A percentile compares a stretch with the other conserved stretches of the same genome.
phyloP scores from a whole-genome alignment of 53 echinoderm and acorn worm genomes.

The Holothuria scabra region DNA sequence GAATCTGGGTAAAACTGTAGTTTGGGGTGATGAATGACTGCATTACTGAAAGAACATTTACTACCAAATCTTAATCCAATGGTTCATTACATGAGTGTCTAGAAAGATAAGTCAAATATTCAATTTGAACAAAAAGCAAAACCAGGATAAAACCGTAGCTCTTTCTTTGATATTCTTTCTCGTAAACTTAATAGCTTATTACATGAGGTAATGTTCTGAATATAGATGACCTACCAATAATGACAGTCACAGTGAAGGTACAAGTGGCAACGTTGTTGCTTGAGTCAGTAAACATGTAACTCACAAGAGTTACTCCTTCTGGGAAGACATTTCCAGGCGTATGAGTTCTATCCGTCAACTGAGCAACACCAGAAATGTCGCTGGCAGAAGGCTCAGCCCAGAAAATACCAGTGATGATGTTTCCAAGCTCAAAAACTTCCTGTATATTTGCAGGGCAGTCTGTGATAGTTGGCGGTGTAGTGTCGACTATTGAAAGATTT shows the following conservation, averaged over 20 bases:
- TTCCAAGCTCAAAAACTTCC: constrained; percentile 22
- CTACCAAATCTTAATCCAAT: too few species aligned
- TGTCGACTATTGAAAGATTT: constrained; percentile 14
- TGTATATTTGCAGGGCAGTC: constrained; percentile 2
- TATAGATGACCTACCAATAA: constrained; percentile 38
- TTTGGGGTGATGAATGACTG: too few species aligned
- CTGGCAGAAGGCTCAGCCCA: constrained; percentile 58
- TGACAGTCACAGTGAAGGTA: constrained; percentile 65
- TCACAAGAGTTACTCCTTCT: not conserved
- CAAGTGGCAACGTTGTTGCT: constrained; percentile 53
- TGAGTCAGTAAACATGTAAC: constrained; percentile 61
- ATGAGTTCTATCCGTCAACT: not conserved
- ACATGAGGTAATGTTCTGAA: too few species aligned
- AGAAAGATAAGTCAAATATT: too few species aligned
- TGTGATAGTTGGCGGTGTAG: constrained; percentile 14
- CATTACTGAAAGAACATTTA: too few species aligned
- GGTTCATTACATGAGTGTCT: too few species aligned
- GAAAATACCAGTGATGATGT: not conserved
- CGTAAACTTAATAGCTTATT: too few species aligned
- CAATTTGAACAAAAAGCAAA: too few species aligned
- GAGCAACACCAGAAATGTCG: constrained; percentile 56
- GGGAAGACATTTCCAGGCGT: not conserved
- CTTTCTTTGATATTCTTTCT: too few species aligned
- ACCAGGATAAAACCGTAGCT: too few species aligned
- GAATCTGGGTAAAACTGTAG: too few species aligned